phyloP scores from a whole-genome alignment of 30 jellyfish, hydroid and myxozoan species.

The Mastigias papua region DNA sequence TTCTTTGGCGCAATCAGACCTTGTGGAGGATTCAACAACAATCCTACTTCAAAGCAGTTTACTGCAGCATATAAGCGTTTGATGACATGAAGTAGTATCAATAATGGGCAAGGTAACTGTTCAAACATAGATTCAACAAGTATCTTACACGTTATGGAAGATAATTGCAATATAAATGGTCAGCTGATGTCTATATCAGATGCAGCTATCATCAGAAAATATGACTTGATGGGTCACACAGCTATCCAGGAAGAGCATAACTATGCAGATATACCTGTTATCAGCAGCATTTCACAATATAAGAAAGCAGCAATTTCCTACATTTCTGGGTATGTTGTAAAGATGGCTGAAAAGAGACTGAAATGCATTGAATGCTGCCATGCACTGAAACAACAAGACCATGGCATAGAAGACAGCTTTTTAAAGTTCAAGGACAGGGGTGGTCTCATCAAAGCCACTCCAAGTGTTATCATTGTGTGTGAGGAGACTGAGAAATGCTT shows the following conservation, averaged over 20 bases:
- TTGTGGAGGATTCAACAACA: slow-evolving; percentile 72
- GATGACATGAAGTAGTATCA: slow-evolving; percentile 29
- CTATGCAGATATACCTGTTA: slow-evolving; percentile 20
- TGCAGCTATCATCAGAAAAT: slow-evolving; percentile 49
- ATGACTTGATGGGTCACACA: slow-evolving; percentile 18
- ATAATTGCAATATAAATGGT: slow-evolving; percentile 17
- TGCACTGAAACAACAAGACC: neutral
- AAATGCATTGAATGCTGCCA: slow-evolving; percentile 31
- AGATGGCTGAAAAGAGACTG: slow-evolving; percentile 19
- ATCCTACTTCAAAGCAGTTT: slow-evolving; percentile 64
- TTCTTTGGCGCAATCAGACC: slow-evolving; percentile 71
- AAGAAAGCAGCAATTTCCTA: slow-evolving; percentile 61
- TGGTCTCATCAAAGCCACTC: slow-evolving; percentile 32
- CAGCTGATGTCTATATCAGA: slow-evolving; percentile 9
- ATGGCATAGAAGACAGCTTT: neutral
- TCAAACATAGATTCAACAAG: slow-evolving; percentile 45
- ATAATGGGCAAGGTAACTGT: slow-evolving; percentile 66
- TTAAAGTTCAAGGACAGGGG: slow-evolving; percentile 21
- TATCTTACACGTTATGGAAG: slow-evolving; percentile 60
- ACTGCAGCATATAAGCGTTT: slow-evolving; percentile 64
- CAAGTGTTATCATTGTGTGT: slow-evolving; percentile 12
- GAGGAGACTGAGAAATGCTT: slow-evolving; percentile 21
- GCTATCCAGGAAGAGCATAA: slow-evolving; percentile 27
- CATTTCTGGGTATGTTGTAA: slow-evolving; percentile 67
- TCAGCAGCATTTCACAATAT: slow-evolving; percentile 11